Percentiles rank a stretch among this genome's conserved stretches.
Conservation (phyloP, 2,113 vertebrate species). For the Gopherus flavomarginatus region DNA sequence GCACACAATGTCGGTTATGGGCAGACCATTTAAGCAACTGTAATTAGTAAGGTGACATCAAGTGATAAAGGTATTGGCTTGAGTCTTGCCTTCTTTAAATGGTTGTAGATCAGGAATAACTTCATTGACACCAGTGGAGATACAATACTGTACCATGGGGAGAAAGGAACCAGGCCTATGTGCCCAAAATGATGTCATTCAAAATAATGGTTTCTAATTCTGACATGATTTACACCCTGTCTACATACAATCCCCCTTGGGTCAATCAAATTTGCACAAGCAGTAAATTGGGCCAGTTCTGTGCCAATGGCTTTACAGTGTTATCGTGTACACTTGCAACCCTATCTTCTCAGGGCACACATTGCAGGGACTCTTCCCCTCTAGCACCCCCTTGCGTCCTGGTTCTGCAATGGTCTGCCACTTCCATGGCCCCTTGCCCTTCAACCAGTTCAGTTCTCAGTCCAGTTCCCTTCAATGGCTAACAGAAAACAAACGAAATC, state of each 20-base stretch:
- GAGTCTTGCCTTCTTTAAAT: neutral
- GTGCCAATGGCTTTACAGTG: neutral
- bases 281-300: neutral
- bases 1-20: neutral
- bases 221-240: neutral
- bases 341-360: neutral
- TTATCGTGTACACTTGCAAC: neutral
- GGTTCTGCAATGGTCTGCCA: neutral
- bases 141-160: accelerated
- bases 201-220: neutral
- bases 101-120: neutral
- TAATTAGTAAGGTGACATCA: neutral
- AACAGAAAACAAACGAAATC: neutral
- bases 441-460: neutral
- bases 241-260: neutral
- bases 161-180: neutral
- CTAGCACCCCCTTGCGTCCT: neutral
- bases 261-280: neutral
- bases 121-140: neutral
- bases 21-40: neutral
- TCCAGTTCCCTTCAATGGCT: neutral
- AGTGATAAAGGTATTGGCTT: neutral
- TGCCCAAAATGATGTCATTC: neutral
- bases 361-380: neutral
- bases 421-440: neutral